These are phyloP conservation scores for Aromia moschata DNA, from an alignment of 2,888 invertebrate genomes.

Conservation along the genomic window DNA sequence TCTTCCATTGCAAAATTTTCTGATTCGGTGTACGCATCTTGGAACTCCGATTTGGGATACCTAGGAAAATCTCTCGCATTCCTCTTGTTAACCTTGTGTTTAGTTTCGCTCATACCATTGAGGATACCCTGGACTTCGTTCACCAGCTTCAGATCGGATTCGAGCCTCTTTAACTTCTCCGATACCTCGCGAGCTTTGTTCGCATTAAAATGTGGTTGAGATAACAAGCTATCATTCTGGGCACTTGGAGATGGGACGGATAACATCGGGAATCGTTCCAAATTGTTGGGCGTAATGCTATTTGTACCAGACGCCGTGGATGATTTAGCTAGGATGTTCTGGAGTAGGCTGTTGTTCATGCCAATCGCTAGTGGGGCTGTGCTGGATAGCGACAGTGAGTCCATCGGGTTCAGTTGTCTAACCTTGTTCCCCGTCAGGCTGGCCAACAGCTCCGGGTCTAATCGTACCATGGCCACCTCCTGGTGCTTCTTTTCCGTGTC, in stretches of 20 bases:
- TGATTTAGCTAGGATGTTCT: too few relatives aligned
- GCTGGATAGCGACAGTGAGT: not conserved
- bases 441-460: not conserved
- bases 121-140: constrained; percentile 48
- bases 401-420: not conserved
- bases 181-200: too few relatives aligned
- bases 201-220: too few relatives aligned
- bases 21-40: too few relatives aligned
- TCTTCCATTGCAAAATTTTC: too few relatives aligned
- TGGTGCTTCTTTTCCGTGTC: too few relatives aligned
- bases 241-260: not conserved
- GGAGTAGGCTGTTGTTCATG: not conserved
- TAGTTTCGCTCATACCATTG: constrained; percentile 33
- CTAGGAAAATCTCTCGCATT: too few relatives aligned
- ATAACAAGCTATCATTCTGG: not conserved
- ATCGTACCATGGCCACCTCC: not conserved
- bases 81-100: constrained; percentile 28
- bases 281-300: not conserved
- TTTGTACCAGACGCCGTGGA: not conserved
- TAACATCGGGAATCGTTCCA: not conserved
- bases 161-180: constrained; percentile 35
- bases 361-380: not conserved
- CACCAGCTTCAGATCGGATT: constrained; percentile 45
- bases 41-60: too few relatives aligned
- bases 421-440: not conserved